Base-by-base conservation (phyloP, 2,888 invertebrate species). In the Acronicta alni region DNA sequence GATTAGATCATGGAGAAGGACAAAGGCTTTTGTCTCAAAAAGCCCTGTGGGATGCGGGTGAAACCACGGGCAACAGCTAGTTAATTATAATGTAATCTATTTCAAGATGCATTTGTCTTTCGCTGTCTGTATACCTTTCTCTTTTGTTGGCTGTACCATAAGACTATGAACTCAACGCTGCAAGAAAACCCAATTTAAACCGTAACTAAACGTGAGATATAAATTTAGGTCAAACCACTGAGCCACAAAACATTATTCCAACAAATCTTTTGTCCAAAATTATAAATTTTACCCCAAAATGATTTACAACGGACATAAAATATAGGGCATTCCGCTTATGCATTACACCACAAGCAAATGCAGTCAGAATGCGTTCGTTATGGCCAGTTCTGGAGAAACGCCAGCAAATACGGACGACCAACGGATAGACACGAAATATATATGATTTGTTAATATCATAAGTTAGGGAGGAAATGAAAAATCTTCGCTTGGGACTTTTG, bases 291-390 rank as follows among this genome's bases (percentile, higher is more conserved):
- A 67, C 42, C 47, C 14, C 38, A 52, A 53, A 71, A 53, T 67
- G 67, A 67, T 66, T 67, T 52, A 72, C 41, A 53, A 58, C 61
- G 70, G 66, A 16, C 23, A 44, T 42, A 42, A 14, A 57, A 44
- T 41, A 48, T 53, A 26, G 3, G 37, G 56, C 41, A 49, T 47
- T 46, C 57, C 43, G 56, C 60, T 63, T 61, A 37, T 58, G 51
- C 58, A 74, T 81, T 78, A 52, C 30, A 41, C 80, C 78, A 64
- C 45, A 56, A 37, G 49, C 54, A 76, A 81, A 80, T 85, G 85
- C 87, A 86, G 84, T 85, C 81, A 84, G 86, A 86, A 87, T 87
- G 87, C 88, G 87, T 87, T 89, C 87, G 85, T 86, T 88, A 86
- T 80, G 80, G 71, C 68, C 74, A 80, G 78, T 81, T 84, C 82